Conservation (phyloP, 2,888 invertebrate species). For the Rambutsinella grinnellia region DNA sequence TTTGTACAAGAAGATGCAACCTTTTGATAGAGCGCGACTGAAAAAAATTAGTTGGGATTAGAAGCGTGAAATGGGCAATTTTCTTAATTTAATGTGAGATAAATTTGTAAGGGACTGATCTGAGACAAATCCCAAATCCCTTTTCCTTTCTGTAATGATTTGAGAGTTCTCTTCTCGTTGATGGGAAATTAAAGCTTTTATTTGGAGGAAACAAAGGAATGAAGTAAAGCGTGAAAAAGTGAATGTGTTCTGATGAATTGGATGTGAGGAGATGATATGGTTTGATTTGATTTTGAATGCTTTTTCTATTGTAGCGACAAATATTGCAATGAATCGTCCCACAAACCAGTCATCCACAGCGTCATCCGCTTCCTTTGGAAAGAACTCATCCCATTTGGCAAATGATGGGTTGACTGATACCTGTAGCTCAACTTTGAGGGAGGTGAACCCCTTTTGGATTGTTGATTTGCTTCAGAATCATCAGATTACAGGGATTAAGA, state of each 20-base stretch:
- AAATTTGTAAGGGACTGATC: background rate
- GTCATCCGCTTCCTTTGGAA: slow-evolving; percentile 73
- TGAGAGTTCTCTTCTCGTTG: too few species aligned
- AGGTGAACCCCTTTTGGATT: slow-evolving; percentile 94
- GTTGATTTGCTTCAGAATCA: slow-evolving; percentile 88
- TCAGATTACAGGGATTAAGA: slow-evolving; percentile 85
- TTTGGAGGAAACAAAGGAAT: background rate
- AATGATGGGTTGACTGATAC: slow-evolving; percentile 89
- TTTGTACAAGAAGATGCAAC: slow-evolving; percentile 9
- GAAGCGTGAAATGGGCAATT: slow-evolving; percentile 29
- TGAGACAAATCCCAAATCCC: too few species aligned
- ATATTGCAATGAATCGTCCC: slow-evolving; percentile 87
- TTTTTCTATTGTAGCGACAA: slow-evolving; percentile 76
- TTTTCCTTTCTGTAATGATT: too few species aligned
- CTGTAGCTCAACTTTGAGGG: slow-evolving; percentile 87
- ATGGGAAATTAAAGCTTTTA: too few species aligned
- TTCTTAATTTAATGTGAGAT: background rate
- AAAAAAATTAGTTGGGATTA: background rate
- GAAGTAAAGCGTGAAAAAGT: background rate
- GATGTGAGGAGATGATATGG: slow-evolving; percentile 2
- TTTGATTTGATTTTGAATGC: background rate
- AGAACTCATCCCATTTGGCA: slow-evolving; percentile 85
- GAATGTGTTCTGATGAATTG: background rate
- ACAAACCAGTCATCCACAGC: slow-evolving; percentile 89
- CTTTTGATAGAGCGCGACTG: background rate